phyloP scores from a whole-genome alignment of 2,113 vertebrate genomes.

The Macheiramphus alcinus region DNA sequence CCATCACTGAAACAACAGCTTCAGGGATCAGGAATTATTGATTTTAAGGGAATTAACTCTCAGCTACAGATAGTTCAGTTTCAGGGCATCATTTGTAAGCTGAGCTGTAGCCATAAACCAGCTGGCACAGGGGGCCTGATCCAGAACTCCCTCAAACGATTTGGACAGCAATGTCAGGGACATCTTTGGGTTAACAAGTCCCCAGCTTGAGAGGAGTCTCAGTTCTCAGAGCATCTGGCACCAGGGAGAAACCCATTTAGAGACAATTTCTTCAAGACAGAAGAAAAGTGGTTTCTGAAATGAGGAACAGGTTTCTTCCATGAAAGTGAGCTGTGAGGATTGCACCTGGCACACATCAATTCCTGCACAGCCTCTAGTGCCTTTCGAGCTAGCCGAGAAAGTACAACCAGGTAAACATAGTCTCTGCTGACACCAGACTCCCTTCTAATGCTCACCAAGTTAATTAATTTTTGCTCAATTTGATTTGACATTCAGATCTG shows the following conservation, averaged over 20 bases:
- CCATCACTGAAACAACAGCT: constrained; percentile 16
- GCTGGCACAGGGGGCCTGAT: not conserved
- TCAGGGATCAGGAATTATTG: constrained; percentile 39
- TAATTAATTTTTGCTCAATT: constrained; percentile 59
- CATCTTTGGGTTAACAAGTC: constrained; percentile 4
- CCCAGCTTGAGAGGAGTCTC: not conserved
- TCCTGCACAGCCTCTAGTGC: not conserved
- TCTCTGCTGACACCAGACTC: constrained; percentile 18
- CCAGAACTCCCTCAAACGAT: not conserved
- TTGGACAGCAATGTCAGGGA: constrained; percentile 22
- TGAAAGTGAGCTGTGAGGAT: not conserved
- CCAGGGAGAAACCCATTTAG: constrained; percentile 26
- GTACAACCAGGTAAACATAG: not conserved
- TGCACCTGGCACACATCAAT: not conserved
- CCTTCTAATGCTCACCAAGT: not conserved
- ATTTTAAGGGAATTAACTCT: constrained; percentile 57
- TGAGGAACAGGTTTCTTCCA: not conserved
- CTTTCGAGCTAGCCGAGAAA: not conserved
- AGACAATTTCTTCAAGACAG: constrained; percentile 16
- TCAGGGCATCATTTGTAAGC: constrained; percentile 38
- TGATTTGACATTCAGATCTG: constrained; percentile 52
- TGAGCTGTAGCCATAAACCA: not conserved
- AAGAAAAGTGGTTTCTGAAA: constrained; percentile 19
- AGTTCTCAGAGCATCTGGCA: constrained; percentile 14
- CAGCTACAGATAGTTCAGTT: constrained; percentile 39